A percentile compares a stretch with the other conserved stretches of the same genome.
These are phyloP conservation scores for Neodontobutis hainanensis DNA, from an alignment of 2,113 vertebrate species.

Conservation along the genomic window DNA sequence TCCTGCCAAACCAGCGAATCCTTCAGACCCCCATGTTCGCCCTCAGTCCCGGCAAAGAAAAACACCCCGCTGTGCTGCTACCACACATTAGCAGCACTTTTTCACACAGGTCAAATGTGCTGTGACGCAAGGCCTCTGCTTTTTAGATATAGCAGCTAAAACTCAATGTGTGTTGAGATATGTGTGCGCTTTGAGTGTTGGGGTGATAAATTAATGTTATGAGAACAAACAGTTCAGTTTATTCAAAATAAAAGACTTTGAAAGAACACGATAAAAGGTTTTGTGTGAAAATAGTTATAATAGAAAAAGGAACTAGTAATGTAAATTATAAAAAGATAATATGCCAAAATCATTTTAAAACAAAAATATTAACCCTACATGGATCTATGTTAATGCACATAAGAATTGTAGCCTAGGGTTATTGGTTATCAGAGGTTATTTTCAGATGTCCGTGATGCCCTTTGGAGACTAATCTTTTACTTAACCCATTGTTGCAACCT, in stretches of 20 bases:
- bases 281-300: too few relatives aligned
- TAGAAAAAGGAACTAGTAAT: too few relatives aligned
- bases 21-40: constrained; percentile 8
- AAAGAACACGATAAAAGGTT: too few relatives aligned
- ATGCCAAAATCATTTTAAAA: not conserved
- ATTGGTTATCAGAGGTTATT: not conserved
- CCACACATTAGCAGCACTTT: constrained; percentile 6
- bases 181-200: too few relatives aligned
- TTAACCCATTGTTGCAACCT: too few relatives aligned
- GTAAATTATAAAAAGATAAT: not conserved
- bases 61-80: not conserved
- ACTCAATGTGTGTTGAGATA: not conserved
- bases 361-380: not conserved
- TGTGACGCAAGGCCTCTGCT: not conserved
- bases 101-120: not conserved
- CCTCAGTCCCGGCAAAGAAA: constrained; percentile 3
- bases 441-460: not conserved
- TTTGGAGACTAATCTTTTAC: too few relatives aligned
- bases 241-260: too few relatives aligned
- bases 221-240: too few relatives aligned
- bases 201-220: too few relatives aligned
- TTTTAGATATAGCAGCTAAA: not conserved
- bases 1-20: constrained; percentile 45
- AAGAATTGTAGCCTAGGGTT: not conserved
- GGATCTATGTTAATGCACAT: not conserved